phyloP scores from a whole-genome alignment of 2,888 invertebrate genomes.

The Rhagium mordax region DNA sequence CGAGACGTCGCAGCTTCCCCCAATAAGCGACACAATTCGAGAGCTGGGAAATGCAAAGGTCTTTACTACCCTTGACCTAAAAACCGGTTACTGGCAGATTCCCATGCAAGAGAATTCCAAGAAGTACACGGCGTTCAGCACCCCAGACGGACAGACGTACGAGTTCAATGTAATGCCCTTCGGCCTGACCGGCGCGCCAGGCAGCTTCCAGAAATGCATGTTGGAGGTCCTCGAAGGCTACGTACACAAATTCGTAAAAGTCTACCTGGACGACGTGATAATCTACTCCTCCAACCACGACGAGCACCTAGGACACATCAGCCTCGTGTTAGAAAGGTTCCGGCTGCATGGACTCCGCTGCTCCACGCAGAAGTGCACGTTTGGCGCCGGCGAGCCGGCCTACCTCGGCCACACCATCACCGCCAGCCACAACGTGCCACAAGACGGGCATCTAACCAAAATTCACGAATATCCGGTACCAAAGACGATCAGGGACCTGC shows the following conservation, averaged over 20 bases:
- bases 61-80: not conserved
- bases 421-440: not conserved
- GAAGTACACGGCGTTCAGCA: not conserved
- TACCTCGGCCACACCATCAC: not conserved
- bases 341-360: not conserved
- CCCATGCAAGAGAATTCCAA: not conserved
- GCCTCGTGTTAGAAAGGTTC: not conserved
- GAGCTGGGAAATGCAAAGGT: not conserved
- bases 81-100: not conserved
- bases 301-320: not conserved
- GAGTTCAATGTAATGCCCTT: constrained; percentile 1
- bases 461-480: not conserved
- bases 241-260: not conserved
- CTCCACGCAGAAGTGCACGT: not conserved
- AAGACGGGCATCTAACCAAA: not conserved
- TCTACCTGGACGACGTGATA: not conserved
- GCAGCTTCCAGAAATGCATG: not conserved
- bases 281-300: not conserved
- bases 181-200: not conserved
- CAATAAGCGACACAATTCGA: not conserved
- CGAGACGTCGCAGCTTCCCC: not conserved
- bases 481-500: not conserved
- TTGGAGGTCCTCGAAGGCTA: not conserved
- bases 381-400: not conserved
- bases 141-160: not conserved